Evolutionary conservation across 2,797 vertebrate genomes (phyloP).

Genomic region (Sebastes vulpes): DNA sequence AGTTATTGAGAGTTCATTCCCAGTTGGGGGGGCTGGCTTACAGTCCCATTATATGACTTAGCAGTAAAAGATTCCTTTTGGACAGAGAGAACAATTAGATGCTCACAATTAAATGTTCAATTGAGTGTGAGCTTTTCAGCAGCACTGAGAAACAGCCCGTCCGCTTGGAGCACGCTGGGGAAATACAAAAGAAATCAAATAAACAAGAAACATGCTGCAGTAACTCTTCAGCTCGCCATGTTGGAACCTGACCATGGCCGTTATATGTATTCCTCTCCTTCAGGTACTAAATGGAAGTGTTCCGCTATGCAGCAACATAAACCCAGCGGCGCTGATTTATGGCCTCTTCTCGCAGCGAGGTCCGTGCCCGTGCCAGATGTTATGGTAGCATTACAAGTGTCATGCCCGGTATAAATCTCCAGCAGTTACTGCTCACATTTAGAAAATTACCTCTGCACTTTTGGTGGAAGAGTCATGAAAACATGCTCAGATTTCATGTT

Average conservation of each 20-base stretch:
- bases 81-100: slow-evolving; percentile 60
- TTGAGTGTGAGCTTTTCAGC: slow-evolving; percentile 63
- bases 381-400: slow-evolving; percentile 80
- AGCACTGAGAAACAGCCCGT: slow-evolving; percentile 34
- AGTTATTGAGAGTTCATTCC: slow-evolving; percentile 61
- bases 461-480: slow-evolving; percentile 68
- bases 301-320: slow-evolving; percentile 73
- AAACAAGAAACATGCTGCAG: slow-evolving; percentile 46
- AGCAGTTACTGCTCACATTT: slow-evolving; percentile 73
- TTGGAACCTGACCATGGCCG: slow-evolving; percentile 59
- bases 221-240: slow-evolving; percentile 42
- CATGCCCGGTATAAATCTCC: slow-evolving; percentile 77
- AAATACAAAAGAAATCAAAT: slow-evolving; percentile 44
- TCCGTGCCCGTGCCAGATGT: slow-evolving; percentile 76
- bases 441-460: slow-evolving; percentile 73
- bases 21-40: slow-evolving; percentile 32
- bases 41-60: slow-evolving; percentile 51
- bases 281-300: slow-evolving; percentile 59
- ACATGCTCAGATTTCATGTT: slow-evolving; percentile 72
- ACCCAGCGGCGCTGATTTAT: slow-evolving; percentile 72
- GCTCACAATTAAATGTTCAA: slow-evolving; percentile 69
- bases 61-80: slow-evolving; percentile 63
- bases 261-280: slow-evolving; percentile 41
- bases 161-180: slow-evolving; percentile 21
- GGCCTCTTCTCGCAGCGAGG: slow-evolving; percentile 49